phyloP scores from a whole-genome alignment of 92 coral and sea anemone species.

The Parazoanthus swiftii region DNA sequence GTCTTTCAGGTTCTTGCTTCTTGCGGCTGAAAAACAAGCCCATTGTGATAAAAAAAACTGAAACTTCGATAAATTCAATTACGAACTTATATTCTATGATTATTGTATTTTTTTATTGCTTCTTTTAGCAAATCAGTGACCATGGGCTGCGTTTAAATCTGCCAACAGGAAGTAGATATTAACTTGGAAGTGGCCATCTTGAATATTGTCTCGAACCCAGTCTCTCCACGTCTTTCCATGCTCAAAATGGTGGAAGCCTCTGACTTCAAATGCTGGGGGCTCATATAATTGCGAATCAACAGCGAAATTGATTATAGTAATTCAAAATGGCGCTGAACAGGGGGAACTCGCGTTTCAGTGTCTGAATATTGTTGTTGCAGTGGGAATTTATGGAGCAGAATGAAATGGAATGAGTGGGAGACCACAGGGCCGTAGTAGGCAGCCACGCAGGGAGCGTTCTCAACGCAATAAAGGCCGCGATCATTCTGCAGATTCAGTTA shows the following conservation, averaged over 20 bases:
- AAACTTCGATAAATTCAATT: neutral
- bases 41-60: conserved; percentile 42
- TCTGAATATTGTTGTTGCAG: conserved; percentile 63
- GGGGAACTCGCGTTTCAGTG: conserved; percentile 61
- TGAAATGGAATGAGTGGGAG: conserved; percentile 99
- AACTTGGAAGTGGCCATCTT: conserved; percentile 27
- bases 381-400: conserved; percentile 83
- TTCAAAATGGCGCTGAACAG: conserved; percentile 95
- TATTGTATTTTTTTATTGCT: neutral
- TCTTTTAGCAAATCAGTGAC: neutral
- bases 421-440: conserved; percentile 99
- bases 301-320: conserved; percentile 28
- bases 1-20: conserved; percentile 76
- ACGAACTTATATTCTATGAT: neutral
- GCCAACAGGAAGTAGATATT: neutral
- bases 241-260: conserved; percentile 23
- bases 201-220: conserved; percentile 8
- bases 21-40: conserved; percentile 86
- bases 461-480: conserved; percentile 94
- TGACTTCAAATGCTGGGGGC: conserved; percentile 13
- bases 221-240: neutral
- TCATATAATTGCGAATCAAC: neutral
- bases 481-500: conserved; percentile 92
- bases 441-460: conserved; percentile 99
- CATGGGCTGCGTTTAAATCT: neutral